Percentiles rank a stretch among this genome's conserved stretches.
Conservation (phyloP, 2,113 vertebrate genomes). For the Rhea americana region DNA sequence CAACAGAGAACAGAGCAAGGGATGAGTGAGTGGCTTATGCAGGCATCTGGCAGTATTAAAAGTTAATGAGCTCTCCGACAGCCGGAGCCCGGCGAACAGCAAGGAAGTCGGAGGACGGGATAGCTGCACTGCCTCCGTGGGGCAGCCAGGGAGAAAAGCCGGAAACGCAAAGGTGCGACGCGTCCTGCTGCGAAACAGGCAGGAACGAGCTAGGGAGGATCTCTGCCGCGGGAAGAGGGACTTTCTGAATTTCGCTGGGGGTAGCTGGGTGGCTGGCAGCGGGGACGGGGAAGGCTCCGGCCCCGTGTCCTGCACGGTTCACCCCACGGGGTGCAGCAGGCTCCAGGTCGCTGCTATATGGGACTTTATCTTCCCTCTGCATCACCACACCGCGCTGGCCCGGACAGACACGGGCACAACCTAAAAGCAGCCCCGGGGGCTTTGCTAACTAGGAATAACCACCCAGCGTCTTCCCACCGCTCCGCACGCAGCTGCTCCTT, state of each 20-base stretch:
- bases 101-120: neutral
- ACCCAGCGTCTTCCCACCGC: neutral
- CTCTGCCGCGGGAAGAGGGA: neutral
- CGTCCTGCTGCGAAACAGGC: accelerated
- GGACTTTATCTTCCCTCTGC: neutral
- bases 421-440: neutral
- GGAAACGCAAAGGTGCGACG: neutral
- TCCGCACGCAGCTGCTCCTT: neutral
- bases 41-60: neutral
- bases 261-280: accelerated
- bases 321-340: accelerated
- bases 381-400: accelerated
- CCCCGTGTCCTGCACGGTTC: neutral
- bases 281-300: neutral
- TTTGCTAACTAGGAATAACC: accelerated
- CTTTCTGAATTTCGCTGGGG: neutral
- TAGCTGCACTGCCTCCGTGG: neutral
- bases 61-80: neutral
- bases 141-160: neutral
- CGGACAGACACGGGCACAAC: accelerated
- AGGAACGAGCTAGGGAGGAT: neutral
- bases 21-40: neutral
- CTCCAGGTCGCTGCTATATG: accelerated
- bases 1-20: neutral
- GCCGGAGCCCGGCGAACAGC: neutral